Percentiles rank a stretch among this genome's conserved stretches.
Conservation (phyloP, 1,140 invertebrate species). For the Parapsyche elsis region DNA sequence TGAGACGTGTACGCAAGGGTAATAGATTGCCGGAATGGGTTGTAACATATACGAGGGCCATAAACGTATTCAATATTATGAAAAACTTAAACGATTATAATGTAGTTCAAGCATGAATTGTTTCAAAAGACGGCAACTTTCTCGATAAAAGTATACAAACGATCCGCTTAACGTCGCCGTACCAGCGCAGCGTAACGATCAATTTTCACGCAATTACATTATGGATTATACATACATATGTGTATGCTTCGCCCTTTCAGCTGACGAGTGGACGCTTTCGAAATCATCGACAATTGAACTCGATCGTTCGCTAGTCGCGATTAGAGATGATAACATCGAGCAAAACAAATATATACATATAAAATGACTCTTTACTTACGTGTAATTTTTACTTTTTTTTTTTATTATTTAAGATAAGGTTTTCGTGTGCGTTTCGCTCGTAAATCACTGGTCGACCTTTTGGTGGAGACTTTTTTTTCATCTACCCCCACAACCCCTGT, state of each 20-base stretch:
- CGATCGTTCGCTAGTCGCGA: no score
- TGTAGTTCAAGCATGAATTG: not conserved
- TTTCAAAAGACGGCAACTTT: constrained; percentile 18
- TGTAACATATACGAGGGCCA: no score
- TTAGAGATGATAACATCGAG: no score
- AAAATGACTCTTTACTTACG: no score
- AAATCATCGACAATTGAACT: no score
- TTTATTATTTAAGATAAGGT: not conserved
- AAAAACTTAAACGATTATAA: not conserved
- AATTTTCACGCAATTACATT: constrained; percentile 26
- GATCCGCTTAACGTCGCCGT: not conserved
- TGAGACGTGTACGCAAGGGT: no score
- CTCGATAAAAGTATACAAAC: constrained; percentile 1
- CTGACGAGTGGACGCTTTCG: no score
- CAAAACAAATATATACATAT: no score
- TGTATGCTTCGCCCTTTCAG: no score
- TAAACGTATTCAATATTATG: constrained; percentile 14
- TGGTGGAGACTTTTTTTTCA: not conserved
- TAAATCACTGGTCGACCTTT: constrained; percentile 25
- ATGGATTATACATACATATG: no score
- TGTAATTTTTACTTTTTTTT: not conserved
- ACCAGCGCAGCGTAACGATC: not conserved
- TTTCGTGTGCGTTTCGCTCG: not conserved
- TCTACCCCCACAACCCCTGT: not conserved
- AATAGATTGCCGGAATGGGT: no score